These are phyloP conservation scores for Shinisaurus crocodilurus DNA, from an alignment of 2,113 vertebrate genomes.

Conservation along the genomic window DNA sequence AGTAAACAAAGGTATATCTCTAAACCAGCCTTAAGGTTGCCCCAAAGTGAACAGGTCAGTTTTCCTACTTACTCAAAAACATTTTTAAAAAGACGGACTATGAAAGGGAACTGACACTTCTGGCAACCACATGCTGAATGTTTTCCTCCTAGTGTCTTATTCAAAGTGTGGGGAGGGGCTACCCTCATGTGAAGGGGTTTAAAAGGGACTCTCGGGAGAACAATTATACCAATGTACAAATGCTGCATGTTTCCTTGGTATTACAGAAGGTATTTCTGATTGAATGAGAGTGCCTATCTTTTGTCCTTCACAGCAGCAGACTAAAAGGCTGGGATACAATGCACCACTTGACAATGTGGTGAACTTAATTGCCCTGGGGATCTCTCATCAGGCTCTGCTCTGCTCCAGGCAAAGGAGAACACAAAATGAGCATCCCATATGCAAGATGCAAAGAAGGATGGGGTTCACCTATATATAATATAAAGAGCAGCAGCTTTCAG, in stretches of 20 bases:
- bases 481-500: background rate
- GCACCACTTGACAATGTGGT: background rate
- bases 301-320: background rate
- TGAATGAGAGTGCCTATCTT: background rate
- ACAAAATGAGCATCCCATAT: background rate
- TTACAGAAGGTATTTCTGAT: background rate
- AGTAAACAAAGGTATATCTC: background rate
- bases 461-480: background rate
- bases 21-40: background rate
- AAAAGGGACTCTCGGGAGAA: conserved; percentile 13
- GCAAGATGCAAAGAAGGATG: background rate
- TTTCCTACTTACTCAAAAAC: background rate
- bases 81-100: background rate
- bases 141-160: conserved; percentile 20
- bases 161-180: background rate
- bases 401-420: conserved; percentile 2
- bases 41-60: background rate
- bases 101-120: background rate
- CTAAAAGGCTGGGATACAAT: background rate
- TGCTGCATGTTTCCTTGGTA: too few relatives aligned
- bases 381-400: conserved; percentile 21
- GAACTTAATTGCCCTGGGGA: conserved; percentile 43
- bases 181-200: background rate
- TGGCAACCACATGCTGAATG: conserved; percentile 1
- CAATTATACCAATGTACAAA: background rate